Evolutionary conservation across 2,888 invertebrate species (phyloP).

Genomic region (Patella pellucida): DNA sequence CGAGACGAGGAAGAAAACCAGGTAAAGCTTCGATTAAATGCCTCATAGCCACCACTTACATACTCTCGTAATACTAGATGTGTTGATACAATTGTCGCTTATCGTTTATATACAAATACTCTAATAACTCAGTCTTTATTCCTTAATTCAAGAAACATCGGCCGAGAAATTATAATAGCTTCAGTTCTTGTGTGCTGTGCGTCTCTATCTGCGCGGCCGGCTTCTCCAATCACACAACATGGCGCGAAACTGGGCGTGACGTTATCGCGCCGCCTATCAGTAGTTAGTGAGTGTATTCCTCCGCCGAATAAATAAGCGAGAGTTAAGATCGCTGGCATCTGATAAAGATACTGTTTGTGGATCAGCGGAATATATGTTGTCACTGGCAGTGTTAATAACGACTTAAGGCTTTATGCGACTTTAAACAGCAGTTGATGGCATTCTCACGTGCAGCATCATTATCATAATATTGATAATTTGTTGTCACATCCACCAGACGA

Average conservation of each 20-base stretch:
- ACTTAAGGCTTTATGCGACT: conserved; percentile 5
- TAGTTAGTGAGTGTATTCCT: conserved; percentile 19
- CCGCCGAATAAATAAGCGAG: conserved; percentile 27
- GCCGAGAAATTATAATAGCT: not conserved
- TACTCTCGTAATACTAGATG: not conserved
- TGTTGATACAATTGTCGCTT: conserved; percentile 11
- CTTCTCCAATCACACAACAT: conserved; percentile 3
- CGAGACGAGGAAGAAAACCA: not conserved
- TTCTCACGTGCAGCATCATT: not conserved
- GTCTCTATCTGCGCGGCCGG: not conserved
- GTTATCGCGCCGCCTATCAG: conserved; percentile 20
- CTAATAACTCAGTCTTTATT: not conserved
- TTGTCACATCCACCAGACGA: too few species aligned
- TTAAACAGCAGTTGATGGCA: not conserved
- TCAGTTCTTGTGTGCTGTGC: not conserved
- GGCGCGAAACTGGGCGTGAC: conserved; percentile 12
- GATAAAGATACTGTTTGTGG: conserved; percentile 6
- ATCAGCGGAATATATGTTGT: not conserved
- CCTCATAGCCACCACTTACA: not conserved
- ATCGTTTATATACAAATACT: conserved; percentile 8
- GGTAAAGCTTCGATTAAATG: conserved; percentile 3
- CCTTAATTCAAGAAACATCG: conserved; percentile 9
- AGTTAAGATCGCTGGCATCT: conserved; percentile 1
- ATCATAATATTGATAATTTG: too few species aligned
- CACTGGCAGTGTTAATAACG: conserved; percentile 3